Evolutionary conservation across 2,113 vertebrate species (phyloP), one percentile per base, ranked within the genome.

Genomic region (Bombycilla garrulus): DNA sequence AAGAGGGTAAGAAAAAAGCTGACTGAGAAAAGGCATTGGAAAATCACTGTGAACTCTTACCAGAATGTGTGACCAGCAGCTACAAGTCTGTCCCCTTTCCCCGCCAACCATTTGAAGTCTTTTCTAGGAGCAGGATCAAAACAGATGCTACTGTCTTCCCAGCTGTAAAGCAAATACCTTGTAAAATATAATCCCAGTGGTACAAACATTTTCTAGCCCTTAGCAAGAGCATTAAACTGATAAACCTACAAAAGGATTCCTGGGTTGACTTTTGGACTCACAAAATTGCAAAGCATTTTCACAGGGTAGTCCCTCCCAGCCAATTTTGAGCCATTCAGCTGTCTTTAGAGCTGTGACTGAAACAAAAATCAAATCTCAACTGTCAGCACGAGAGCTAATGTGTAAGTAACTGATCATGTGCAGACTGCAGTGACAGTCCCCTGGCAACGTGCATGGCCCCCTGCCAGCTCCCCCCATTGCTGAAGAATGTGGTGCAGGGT

Each of bases 191-290:
- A 90, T 51, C n/a, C 42, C 25, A 47, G 35, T 3, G 12, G 36
- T 67, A 76, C 21, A 29, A 81, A 78, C 9, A 36, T 64, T 83
- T 92, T 86, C 67, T 35, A 93, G 69, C 54, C 47, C 42, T 86
- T 60, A 66, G 58, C 48, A 81, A 91, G 22, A 51, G 31, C 44
- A 89, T 91, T 92, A 78, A 94, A 93, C 56, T 60, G 47, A 86
- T 53, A 77, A 86, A 86, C 47, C 47, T 40, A 72, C 23, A 60
- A 83, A 93, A 70, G 15, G 13, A 93, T 73, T 70, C 66, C 58
- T 58, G 17, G 26, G 15, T 40, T 94, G 85, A 95, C 93, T 96
- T 94, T 64, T 71, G 71, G 44, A 95, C 60, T 88, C 66, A 82
- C 8, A 70, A 77, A 95, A 90, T 24, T 83, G 47, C 82, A 71